phyloP scores from a whole-genome alignment of 2,797 vertebrate species.

The Toxotes lorentzi region DNA sequence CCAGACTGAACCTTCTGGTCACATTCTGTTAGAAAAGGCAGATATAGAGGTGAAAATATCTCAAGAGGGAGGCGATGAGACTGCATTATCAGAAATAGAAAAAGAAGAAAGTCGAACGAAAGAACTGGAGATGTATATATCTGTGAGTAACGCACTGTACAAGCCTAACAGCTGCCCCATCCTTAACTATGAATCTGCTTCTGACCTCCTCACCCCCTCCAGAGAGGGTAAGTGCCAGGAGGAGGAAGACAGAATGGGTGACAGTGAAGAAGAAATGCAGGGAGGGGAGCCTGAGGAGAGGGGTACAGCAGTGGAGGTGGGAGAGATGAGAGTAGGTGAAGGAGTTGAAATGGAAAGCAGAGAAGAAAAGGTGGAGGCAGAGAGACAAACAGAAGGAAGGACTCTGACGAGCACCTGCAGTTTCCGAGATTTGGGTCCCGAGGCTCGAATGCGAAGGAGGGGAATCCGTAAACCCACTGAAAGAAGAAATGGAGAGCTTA shows the following conservation, averaged over 20 bases:
- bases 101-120: constrained; percentile 43
- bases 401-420: constrained; percentile 67
- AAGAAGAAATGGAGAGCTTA: constrained; percentile 60
- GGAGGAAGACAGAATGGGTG: constrained; percentile 11
- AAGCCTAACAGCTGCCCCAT: constrained; percentile 82
- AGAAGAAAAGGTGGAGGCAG: constrained; percentile 26
- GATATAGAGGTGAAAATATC: constrained; percentile 17
- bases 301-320: constrained; percentile 13
- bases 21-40: constrained; percentile 35
- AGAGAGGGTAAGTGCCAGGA: constrained; percentile 41
- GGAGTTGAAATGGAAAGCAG: background rate
- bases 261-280: constrained; percentile 51
- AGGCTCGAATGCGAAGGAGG: constrained; percentile 70
- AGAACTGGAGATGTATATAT: constrained; percentile 70
- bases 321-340: constrained; percentile 7
- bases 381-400: background rate
- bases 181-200: constrained; percentile 62
- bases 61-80: background rate
- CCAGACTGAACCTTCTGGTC: constrained; percentile 31
- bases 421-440: constrained; percentile 76
- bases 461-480: constrained; percentile 80
- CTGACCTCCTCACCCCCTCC: constrained; percentile 38
- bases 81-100: constrained; percentile 13
- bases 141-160: constrained; percentile 72
- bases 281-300: constrained; percentile 29